phyloP scores from a whole-genome alignment of 2,888 invertebrate species.

The Trichogramma dendrolimi region DNA sequence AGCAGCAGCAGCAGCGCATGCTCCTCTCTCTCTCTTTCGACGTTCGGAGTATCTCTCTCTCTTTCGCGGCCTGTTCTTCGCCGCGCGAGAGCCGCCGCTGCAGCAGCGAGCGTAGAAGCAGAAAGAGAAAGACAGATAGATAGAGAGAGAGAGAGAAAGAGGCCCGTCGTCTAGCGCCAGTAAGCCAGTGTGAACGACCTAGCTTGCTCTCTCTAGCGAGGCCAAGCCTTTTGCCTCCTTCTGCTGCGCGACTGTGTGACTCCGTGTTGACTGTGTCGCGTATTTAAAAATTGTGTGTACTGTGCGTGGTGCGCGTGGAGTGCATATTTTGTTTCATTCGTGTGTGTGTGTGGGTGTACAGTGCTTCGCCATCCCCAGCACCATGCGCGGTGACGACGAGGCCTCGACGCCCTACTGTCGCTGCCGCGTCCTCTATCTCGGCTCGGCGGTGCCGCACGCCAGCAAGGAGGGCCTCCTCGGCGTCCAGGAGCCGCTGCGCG shows the following conservation, averaged over 20 bases:
- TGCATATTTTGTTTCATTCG: too few species aligned
- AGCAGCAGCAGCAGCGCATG: not conserved
- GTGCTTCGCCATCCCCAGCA: too few species aligned
- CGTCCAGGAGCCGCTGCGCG: slow-evolving; percentile 93
- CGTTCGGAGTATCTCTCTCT: not conserved
- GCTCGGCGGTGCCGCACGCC: slow-evolving; percentile 93
- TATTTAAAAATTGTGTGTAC: not conserved
- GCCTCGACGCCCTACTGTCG: slow-evolving; percentile 92
- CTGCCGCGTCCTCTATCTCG: slow-evolving; percentile 93
- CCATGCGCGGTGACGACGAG: slow-evolving; percentile 52
- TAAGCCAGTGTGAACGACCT: slow-evolving; percentile 26
- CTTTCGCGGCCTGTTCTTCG: slow-evolving; percentile 16
- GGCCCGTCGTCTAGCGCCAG: slow-evolving; percentile 6
- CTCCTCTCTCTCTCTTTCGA: not conserved
- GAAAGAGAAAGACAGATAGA: not conserved
- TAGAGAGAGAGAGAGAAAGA: slow-evolving; percentile 1
- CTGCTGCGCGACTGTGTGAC: too few species aligned
- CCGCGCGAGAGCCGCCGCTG: slow-evolving; percentile 5
- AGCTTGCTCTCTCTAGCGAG: not conserved
- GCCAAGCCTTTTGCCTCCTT: too few species aligned
- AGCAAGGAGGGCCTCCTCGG: slow-evolving; percentile 97
- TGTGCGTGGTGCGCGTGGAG: not conserved
- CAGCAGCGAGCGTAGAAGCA: not conserved
- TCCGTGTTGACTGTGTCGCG: too few species aligned
- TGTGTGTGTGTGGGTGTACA: too few species aligned